A percentile compares a stretch with the other conserved stretches of the same genome.
phyloP scores from a whole-genome alignment of 1,140 invertebrate genomes.

The Apis cerana region DNA sequence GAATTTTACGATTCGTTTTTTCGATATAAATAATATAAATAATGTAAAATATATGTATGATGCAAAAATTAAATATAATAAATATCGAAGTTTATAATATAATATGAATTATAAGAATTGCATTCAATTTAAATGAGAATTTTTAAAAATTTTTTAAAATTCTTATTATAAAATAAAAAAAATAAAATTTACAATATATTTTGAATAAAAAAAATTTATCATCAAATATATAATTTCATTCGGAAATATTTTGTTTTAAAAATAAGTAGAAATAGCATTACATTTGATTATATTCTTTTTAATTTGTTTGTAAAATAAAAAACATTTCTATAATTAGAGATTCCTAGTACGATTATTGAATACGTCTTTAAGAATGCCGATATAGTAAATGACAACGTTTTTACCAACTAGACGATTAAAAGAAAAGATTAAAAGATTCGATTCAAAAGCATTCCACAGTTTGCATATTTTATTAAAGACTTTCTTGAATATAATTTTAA shows the following conservation, averaged over 20 bases:
- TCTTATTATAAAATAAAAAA: background rate
- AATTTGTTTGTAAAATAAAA: constrained; percentile 5
- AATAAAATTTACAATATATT: too few relatives aligned
- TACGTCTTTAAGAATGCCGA: background rate
- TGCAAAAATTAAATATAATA: background rate
- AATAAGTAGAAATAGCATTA: background rate
- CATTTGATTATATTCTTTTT: background rate
- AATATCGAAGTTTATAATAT: background rate
- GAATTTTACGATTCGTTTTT: background rate
- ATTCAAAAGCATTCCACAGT: background rate
- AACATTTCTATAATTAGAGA: background rate
- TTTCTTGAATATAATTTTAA: background rate
- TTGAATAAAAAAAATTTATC: background rate
- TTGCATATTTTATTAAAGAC: background rate
- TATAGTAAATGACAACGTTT: background rate
- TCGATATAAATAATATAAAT: background rate
- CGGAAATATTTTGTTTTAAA: background rate
- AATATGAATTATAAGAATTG: background rate
- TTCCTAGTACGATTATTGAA: constrained; percentile 7
- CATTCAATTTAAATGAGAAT: background rate
- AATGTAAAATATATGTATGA: background rate
- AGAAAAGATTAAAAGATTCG: background rate
- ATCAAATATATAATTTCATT: background rate
- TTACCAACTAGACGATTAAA: too few relatives aligned
- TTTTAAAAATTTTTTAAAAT: background rate